Evolutionary conservation across 2,797 vertebrate genomes (phyloP).

Genomic region (Antrozous pallidus): DNA sequence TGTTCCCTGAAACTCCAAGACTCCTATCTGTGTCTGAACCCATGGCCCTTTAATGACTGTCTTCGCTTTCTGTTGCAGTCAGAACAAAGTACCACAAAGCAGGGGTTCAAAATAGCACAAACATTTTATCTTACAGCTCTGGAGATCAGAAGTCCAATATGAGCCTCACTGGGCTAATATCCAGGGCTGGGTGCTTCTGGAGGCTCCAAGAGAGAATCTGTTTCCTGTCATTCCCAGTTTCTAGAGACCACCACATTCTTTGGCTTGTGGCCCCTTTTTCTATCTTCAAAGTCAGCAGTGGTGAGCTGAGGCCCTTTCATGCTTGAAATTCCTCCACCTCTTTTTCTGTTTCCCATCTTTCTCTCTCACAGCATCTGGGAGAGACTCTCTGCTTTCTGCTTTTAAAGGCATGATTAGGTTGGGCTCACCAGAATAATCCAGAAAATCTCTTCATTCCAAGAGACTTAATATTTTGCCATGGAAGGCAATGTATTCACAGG

Average conservation of each 20-base stretch:
- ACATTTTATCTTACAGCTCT: neutral
- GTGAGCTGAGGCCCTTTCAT: neutral
- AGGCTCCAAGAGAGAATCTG: neutral
- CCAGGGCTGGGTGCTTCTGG: neutral
- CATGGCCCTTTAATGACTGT: neutral
- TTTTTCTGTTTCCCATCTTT: neutral
- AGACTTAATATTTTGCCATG: neutral
- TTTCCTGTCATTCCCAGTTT: neutral
- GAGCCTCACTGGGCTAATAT: neutral
- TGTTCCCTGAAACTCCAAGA: neutral
- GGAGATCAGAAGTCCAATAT: neutral
- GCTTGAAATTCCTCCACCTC: neutral
- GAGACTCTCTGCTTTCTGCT: neutral
- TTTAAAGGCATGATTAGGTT: neutral
- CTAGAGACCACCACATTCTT: neutral
- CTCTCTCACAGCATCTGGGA: neutral
- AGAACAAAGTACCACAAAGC: neutral
- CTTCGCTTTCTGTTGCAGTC: neutral
- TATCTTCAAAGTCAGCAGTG: neutral
- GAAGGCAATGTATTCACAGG: neutral
- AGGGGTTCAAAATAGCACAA: neutral
- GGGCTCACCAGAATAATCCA: neutral
- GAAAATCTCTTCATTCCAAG: neutral
- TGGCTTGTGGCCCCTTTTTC: rapidly evolving
- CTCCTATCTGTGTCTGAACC: neutral